phyloP scores from a whole-genome alignment of 2,797 vertebrate species.

The Pogoniulus pusillus region DNA sequence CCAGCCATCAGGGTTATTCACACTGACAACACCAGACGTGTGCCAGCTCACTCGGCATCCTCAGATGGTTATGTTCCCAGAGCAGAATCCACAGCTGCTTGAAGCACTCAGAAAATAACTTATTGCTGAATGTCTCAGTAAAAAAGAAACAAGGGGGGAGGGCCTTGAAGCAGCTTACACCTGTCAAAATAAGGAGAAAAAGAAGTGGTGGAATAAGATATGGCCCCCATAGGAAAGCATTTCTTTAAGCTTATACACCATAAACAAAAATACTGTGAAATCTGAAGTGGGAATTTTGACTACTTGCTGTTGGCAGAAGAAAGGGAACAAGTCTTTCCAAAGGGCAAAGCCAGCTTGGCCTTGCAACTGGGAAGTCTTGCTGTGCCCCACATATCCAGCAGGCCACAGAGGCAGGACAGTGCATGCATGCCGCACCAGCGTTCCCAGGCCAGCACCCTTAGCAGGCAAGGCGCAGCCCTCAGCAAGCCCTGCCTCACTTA shows the following conservation, averaged over 20 bases:
- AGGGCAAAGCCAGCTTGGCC: neutral
- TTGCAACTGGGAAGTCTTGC: neutral
- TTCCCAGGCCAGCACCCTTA: neutral
- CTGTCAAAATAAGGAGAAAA: neutral
- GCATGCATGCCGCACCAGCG: neutral
- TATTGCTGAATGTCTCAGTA: neutral
- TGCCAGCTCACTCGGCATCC: neutral
- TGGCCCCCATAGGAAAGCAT: neutral
- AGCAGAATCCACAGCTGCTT: too few relatives aligned
- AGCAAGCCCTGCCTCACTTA: neutral
- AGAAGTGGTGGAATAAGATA: neutral
- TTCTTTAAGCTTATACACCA: neutral
- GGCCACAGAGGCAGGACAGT: fast-evolving
- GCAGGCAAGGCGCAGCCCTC: neutral
- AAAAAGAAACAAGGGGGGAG: neutral
- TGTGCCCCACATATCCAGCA: neutral
- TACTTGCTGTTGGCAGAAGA: neutral
- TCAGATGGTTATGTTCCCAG: neutral
- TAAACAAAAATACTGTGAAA: neutral
- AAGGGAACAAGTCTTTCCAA: neutral
- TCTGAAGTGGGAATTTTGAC: neutral
- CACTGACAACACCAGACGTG: neutral
- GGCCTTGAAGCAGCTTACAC: neutral
- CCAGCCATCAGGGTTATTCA: neutral
- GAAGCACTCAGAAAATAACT: neutral